These are phyloP conservation scores for Pseudococcus jackbeardsleyi DNA, from an alignment of 2,888 invertebrate species.

Conservation along the genomic window DNA sequence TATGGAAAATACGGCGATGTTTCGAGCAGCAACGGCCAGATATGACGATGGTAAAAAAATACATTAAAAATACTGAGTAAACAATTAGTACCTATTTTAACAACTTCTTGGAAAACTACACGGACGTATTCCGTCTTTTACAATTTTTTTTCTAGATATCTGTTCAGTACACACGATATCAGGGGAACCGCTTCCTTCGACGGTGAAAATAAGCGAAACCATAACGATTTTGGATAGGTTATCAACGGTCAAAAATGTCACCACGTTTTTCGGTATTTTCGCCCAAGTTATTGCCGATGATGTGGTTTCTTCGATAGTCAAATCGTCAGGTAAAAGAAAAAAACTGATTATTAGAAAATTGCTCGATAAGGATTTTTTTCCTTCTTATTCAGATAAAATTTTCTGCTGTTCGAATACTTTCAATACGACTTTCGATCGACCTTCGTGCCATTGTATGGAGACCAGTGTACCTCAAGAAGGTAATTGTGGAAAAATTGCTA, in stretches of 20 bases:
- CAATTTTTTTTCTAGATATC: neutral
- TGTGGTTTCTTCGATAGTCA: neutral
- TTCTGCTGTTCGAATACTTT: neutral
- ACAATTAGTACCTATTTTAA: neutral
- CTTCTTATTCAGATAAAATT: neutral
- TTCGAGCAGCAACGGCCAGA: slow-evolving; percentile 78
- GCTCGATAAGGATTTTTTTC: neutral
- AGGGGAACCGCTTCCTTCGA: neutral
- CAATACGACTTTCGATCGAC: neutral
- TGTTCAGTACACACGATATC: neutral
- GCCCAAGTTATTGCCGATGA: slow-evolving; percentile 46
- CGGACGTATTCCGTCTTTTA: neutral
- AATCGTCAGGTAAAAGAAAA: neutral
- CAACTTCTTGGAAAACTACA: neutral
- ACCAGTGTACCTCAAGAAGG: neutral
- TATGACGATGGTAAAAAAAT: slow-evolving; percentile 71
- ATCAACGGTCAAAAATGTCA: neutral
- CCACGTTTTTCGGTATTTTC: slow-evolving; percentile 25
- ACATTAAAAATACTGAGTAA: neutral
- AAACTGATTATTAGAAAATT: neutral
- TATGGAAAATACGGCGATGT: slow-evolving; percentile 71
- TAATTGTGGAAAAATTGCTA: neutral
- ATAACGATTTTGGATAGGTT: neutral
- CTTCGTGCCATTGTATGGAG: slow-evolving; percentile 16
- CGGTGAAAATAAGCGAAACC: neutral